Evolutionary conservation across 2,797 vertebrate species (phyloP).

Genomic region (Schizopygopsis pylzovi): DNA sequence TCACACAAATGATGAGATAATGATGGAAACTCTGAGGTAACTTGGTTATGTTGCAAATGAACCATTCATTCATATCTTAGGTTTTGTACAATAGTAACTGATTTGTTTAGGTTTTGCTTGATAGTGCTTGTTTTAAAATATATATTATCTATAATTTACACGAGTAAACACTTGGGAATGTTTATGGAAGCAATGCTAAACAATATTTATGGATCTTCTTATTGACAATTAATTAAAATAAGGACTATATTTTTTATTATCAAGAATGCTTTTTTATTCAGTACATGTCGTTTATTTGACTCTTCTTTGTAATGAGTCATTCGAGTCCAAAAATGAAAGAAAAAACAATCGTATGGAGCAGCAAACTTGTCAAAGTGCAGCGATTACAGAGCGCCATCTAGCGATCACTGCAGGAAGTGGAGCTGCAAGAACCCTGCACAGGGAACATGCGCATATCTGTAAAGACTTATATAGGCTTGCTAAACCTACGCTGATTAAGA

Average conservation of each 20-base stretch:
- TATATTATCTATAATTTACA: background rate
- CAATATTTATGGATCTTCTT: background rate
- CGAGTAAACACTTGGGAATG: no score
- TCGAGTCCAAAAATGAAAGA: background rate
- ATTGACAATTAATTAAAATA: background rate
- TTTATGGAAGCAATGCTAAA: background rate
- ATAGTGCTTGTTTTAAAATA: background rate
- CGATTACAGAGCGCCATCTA: slow-evolving; percentile 8
- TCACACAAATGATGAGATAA: background rate
- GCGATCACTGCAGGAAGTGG: background rate
- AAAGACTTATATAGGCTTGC: background rate
- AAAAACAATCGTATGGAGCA: no score
- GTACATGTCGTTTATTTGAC: background rate
- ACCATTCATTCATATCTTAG: background rate
- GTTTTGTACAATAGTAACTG: background rate
- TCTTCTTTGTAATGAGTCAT: background rate
- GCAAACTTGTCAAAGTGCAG: background rate
- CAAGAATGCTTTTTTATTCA: background rate
- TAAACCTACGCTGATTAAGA: background rate
- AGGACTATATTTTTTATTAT: background rate
- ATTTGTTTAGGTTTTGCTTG: background rate
- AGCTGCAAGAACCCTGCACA: background rate
- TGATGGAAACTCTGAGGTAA: background rate
- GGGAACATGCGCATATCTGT: background rate
- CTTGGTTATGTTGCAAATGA: background rate